Evolutionary conservation across 1,140 invertebrate genomes (phyloP).

Genomic region (Dendrolimus kikuchii): DNA sequence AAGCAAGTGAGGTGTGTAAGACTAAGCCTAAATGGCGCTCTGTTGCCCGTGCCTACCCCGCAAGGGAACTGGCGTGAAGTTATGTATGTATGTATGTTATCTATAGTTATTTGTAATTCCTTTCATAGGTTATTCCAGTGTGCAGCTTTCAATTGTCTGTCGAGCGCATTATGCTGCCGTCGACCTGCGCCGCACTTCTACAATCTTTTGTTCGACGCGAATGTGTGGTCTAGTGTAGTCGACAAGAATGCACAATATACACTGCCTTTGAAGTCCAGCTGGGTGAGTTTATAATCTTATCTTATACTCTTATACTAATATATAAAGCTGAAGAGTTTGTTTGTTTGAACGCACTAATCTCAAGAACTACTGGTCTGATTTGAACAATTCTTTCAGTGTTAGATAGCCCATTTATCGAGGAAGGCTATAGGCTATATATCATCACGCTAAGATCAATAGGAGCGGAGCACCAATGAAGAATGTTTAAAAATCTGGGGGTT

Average conservation of each 20-base stretch:
- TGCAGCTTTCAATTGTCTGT: neutral
- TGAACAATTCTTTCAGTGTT: too few species aligned
- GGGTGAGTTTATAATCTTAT: neutral
- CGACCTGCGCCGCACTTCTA: slow-evolving; percentile 8
- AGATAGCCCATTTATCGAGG: too few species aligned
- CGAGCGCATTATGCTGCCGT: slow-evolving; percentile 15
- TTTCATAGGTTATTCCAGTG: neutral
- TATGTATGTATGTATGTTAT: too few species aligned
- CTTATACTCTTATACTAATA: neutral
- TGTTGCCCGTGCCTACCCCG: too few species aligned
- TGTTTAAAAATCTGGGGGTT: too few species aligned
- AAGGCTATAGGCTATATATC: too few species aligned
- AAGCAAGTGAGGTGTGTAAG: too few species aligned
- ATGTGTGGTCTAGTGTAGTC: slow-evolving; percentile 12
- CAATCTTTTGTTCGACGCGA: slow-evolving; percentile 12
- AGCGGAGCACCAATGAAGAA: too few species aligned
- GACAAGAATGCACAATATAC: slow-evolving; percentile 1
- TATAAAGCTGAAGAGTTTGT: neutral
- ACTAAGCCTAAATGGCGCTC: too few species aligned
- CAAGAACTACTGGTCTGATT: too few species aligned
- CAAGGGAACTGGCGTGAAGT: too few species aligned
- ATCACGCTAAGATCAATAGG: too few species aligned
- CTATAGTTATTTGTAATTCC: neutral
- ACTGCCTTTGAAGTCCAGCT: slow-evolving; percentile 4
- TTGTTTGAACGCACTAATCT: neutral